Evolutionary conservation across 2,888 invertebrate genomes (phyloP).

Genomic region (Orthosia gracilis): DNA sequence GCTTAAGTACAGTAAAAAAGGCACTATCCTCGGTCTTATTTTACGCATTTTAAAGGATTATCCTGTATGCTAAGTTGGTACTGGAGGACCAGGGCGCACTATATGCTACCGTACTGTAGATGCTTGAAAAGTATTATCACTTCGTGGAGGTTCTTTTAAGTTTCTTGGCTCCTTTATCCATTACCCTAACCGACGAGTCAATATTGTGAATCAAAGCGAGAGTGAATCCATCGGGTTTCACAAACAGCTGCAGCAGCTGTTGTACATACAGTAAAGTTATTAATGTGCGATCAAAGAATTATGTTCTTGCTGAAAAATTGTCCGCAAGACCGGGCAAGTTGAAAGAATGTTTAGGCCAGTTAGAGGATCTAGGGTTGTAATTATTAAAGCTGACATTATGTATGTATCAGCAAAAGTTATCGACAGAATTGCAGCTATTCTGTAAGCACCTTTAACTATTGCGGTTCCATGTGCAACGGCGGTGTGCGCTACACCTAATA

Average conservation of each 20-base stretch:
- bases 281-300: background rate
- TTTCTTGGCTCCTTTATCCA: background rate
- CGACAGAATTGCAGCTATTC: conserved; percentile 2
- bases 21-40: no score
- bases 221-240: no score
- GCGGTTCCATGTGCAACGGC: conserved; percentile 27
- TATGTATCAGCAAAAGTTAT: no score
- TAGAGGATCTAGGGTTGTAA: no score
- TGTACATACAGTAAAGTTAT: background rate
- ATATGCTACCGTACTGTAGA: no score
- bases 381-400: no score
- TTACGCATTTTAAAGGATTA: no score
- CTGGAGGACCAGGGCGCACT: no score
- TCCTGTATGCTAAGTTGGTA: no score
- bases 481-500: conserved; percentile 30
- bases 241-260: no score
- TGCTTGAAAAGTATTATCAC: background rate
- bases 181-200: background rate
- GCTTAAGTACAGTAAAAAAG: background rate
- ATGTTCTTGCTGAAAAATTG: background rate
- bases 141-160: background rate
- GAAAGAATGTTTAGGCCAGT: background rate
- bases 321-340: background rate
- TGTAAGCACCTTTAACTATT: conserved; percentile 20
- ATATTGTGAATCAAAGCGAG: background rate